A percentile compares a stretch with the other conserved stretches of the same genome.
Conservation (phyloP, 2,113 vertebrate species). For the Pithys albifrons region DNA sequence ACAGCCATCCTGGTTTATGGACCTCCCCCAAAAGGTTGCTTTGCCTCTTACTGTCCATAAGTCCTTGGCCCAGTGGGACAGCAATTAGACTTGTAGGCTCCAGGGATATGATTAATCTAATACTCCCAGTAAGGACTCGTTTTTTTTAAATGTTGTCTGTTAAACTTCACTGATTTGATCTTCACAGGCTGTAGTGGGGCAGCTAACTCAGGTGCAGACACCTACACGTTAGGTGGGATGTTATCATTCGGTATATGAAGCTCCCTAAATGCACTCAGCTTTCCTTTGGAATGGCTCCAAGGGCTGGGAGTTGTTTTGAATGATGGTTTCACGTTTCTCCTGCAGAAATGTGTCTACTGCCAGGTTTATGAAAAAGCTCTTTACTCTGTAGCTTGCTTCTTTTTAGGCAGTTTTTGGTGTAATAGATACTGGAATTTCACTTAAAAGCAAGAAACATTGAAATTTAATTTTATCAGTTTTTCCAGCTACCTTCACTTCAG, state of each 20-base stretch:
- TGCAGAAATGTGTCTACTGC: not conserved
- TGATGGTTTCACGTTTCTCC: not conserved
- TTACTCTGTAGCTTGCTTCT: not conserved
- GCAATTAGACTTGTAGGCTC: not conserved
- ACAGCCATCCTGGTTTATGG: not conserved
- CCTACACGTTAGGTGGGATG: not conserved
- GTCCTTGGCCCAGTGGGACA: not conserved
- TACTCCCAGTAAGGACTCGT: not conserved
- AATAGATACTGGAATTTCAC: not conserved
- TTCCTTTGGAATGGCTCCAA: not conserved
- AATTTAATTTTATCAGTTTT: not conserved
- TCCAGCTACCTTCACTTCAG: not conserved
- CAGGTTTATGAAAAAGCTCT: not conserved
- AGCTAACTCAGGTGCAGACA: not conserved
- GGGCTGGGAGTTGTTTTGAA: not conserved
- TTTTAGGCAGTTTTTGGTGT: not conserved
- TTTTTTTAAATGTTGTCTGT: not conserved
- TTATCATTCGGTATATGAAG: not conserved
- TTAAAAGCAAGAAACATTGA: not conserved
- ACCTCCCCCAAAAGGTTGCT: not conserved
- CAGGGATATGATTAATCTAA: not conserved
- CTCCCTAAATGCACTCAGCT: not conserved
- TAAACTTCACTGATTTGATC: not conserved
- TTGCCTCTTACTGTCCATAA: not conserved
- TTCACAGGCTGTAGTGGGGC: not conserved